Evolutionary conservation across 2,888 invertebrate species (phyloP), one percentile per base, ranked within the genome.

Genomic region (Patella depressa): DNA sequence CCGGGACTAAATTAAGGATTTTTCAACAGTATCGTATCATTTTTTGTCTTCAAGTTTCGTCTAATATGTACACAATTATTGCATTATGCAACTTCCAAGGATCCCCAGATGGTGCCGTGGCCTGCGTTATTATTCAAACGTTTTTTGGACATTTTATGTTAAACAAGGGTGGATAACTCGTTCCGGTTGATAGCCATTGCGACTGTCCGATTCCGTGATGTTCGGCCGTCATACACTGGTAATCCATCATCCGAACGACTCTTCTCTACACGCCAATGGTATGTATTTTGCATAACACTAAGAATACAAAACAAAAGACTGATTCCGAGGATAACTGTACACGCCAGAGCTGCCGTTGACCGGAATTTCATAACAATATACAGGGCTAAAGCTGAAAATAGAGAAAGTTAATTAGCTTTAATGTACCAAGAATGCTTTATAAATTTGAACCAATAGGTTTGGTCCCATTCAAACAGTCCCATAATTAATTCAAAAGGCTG

Each of bases 251-350:
- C 84, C 5, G 90, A 91, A 77, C 89, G 85, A 19, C 84, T 85
- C 76, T 90, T 90, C 81, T 91, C 91, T 77, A 87, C 80, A 45
- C 97, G 96, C 97, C 97, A 98, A 73, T 97, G 95, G 92, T 97
- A 97, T 17, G 96, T 96, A 92, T 97, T 97, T 93, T 98, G 97
- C 24, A 97, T 96, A 95, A 97, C 96, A 34, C 97, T 96, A 88
- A 96, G 96, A 84, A 97, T 96, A 90, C 97, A 97, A 92, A 97
- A 97, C 70, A 97, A 94, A 80, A 97, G 96, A 2, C 97, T 97
- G 24, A 96, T 93, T n/a, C 97, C 96, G 81, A 97, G 96, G 89
- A 97, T 95, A 2, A 96, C 95, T 85, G 96, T 96, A 19, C 97
- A 96, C 76, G 97, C 95, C 85, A 97, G 96, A 34, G 97, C 97